Base-by-base conservation (phyloP, 92 coral and sea anemone genomes). In the Epizoanthus fatuus region DNA sequence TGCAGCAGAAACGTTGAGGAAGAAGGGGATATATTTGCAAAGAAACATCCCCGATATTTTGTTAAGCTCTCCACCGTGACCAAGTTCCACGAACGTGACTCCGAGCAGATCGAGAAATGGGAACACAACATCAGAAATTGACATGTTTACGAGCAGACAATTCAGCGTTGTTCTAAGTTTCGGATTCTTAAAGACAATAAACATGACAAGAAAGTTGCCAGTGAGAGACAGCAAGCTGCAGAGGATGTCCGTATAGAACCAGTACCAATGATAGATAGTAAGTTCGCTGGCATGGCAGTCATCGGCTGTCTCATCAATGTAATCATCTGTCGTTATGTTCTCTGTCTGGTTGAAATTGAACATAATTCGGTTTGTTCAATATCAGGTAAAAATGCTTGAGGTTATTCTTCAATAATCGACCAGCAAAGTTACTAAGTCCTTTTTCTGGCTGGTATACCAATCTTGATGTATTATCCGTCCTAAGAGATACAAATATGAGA, bases 131-230 rank as follows among this genome's bases (percentile, higher is more conserved):
- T 74, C 80, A 4, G 80, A 74, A 9, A 74, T 11, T 37, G 80
- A 74, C 80, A 74, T 74, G 32, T 74, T 74, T 3, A 74, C 51
- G 5, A 74, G 80, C 7, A 74, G 53, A 54, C 55, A n/a, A 35
- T 74, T 74, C 38, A 75, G 44, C 39, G 81, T 14, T 16, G 67
- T 75, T 58, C 68, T 58, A 11, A 75, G 81, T 75, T 75, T 75
- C 13, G 44, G 81, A 52, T 76, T 59, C 44, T 58, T 76, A 53
- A 38, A 13, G 19, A 76, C 32, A 59, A 76, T 8, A 2, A 58
- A n/a, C 3, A 76, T 38, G 1, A 76, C 81, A 38, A 76, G 81
- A 63, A 42, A 39, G 56, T 76, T 76, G 6, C 69, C 81, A 39
- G 25, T 25, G 42, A 58, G 1, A 14, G 81, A 76, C 4, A 77